phyloP scores from a whole-genome alignment of 2,888 invertebrate species.

The Scaptodrosophila latifasciaeformis region DNA sequence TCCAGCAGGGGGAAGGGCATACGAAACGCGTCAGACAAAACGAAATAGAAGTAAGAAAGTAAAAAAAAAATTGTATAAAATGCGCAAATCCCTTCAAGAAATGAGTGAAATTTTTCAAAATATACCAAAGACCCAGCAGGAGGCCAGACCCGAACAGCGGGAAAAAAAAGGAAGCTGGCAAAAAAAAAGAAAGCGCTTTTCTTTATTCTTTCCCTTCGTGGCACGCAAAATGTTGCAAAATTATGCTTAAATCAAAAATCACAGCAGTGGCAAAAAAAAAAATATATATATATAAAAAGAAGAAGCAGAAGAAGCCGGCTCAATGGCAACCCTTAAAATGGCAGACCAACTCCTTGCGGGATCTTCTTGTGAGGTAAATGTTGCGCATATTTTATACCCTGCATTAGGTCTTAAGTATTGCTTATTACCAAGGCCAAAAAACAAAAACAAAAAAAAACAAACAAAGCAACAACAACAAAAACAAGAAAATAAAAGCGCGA shows the following conservation, averaged over 20 bases:
- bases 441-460: too few relatives aligned
- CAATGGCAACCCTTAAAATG: conserved; percentile 7
- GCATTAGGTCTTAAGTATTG: conserved; percentile 64
- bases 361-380: conserved; percentile 40
- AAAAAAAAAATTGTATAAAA: conserved; percentile 39
- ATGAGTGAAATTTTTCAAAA: conserved; percentile 60
- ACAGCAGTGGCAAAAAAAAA: conserved; percentile 36
- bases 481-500: too few relatives aligned
- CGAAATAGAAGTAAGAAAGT: conserved; percentile 6
- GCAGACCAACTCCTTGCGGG: not conserved
- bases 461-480: conserved; percentile 24
- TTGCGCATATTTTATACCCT: conserved; percentile 61
- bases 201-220: not conserved
- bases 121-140: conserved; percentile 32
- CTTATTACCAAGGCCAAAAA: conserved; percentile 51
- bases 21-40: not conserved
- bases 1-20: too few relatives aligned
- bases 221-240: conserved; percentile 40
- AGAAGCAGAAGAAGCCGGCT: not conserved
- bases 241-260: conserved; percentile 68
- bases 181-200: not conserved
- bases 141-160: conserved; percentile 5
- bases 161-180: conserved; percentile 8
- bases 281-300: too few relatives aligned
- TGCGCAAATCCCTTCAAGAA: conserved; percentile 58